Conservation (phyloP, 2,797 vertebrate species). For the Peromyscus aztecus region DNA sequence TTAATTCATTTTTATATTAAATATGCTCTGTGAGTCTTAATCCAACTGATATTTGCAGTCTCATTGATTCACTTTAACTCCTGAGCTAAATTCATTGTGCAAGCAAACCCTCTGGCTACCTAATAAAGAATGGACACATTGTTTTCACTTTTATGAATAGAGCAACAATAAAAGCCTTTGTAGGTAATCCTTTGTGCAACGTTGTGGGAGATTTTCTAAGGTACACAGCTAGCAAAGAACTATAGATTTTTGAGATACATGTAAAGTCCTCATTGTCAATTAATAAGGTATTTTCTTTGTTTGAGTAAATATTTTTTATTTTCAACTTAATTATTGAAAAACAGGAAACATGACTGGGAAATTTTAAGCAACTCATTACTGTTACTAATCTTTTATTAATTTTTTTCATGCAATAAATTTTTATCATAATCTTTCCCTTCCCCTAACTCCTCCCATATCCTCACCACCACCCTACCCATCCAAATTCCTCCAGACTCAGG, state of each 20-base stretch:
- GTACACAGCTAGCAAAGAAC: constrained; percentile 19
- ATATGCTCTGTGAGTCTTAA: background rate
- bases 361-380: background rate
- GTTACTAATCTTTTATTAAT: background rate
- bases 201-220: background rate
- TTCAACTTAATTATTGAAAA: background rate
- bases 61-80: constrained; percentile 24
- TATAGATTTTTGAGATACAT: background rate
- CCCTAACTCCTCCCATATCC: background rate
- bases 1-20: constrained; percentile 32
- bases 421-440: background rate
- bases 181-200: background rate
- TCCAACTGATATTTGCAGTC: background rate
- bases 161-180: background rate
- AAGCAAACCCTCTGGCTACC: constrained; percentile 22
- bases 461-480: background rate
- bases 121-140: background rate
- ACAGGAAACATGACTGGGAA: background rate
- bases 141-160: constrained; percentile 17
- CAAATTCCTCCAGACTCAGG: background rate
- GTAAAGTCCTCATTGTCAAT: background rate
- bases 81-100: background rate
- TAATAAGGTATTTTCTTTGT: background rate
- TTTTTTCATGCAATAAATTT: background rate
- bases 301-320: background rate